These are phyloP conservation scores for Pseudochaenichthys georgianus DNA, from an alignment of 2,797 vertebrate species.

Conservation along the genomic window DNA sequence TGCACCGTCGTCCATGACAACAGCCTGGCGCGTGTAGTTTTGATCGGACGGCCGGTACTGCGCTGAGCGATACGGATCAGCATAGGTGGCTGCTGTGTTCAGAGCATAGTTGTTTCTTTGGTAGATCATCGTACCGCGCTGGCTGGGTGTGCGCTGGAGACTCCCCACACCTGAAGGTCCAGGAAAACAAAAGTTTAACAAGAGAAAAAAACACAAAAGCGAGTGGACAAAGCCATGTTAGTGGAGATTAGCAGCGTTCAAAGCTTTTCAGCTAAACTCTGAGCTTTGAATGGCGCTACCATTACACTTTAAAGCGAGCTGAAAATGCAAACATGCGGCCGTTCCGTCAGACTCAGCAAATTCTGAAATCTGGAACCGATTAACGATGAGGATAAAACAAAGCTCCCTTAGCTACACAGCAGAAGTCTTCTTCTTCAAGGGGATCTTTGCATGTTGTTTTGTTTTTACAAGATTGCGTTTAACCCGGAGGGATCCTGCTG, in stretches of 20 bases:
- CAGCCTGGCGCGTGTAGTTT: conserved; percentile 83
- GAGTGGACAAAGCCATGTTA: conserved; percentile 3
- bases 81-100: conserved; percentile 88
- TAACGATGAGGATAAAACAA: conserved; percentile 71
- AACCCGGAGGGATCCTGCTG: conserved; percentile 57
- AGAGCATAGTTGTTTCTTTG: conserved; percentile 94
- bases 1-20: conserved; percentile 88
- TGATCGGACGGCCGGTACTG: conserved; percentile 90
- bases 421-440: conserved; percentile 71
- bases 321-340: conserved; percentile 75
- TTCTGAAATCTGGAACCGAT: conserved; percentile 77
- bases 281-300: conserved; percentile 32
- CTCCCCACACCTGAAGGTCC: conserved; percentile 89
- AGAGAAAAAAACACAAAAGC: neutral
- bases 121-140: conserved; percentile 94
- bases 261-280: conserved; percentile 46
- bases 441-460: conserved; percentile 53
- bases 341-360: conserved; percentile 63
- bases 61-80: conserved; percentile 89
- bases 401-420: conserved; percentile 67
- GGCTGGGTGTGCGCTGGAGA: conserved; percentile 94
- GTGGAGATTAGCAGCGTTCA: conserved; percentile 42
- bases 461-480: conserved; percentile 67
- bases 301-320: conserved; percentile 44
- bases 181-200: conserved; percentile 13